Base-by-base conservation (phyloP, 2,797 vertebrate genomes). In the Emys orbicularis region DNA sequence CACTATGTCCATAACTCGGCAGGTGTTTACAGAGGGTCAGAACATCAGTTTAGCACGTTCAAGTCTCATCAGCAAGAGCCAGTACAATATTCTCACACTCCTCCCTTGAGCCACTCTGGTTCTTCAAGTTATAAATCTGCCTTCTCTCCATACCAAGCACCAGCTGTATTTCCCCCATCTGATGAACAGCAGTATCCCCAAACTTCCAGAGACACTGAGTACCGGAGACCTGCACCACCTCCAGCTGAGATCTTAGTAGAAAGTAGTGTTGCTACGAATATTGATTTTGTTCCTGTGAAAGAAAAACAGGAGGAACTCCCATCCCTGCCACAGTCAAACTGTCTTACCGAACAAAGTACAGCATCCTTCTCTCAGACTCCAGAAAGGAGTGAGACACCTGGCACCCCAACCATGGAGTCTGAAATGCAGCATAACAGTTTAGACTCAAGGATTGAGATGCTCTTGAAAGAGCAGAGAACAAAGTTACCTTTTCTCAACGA, bases 371-470 rank as follows among this genome's bases (percentile, higher is more conserved):
- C 97, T 91, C 99, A 99, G 96, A 99, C 99, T 1, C 99, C 99
- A 0, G 99, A 99, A 93, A 98, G 97, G 91, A 99, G 99, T 0
- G 99, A 99, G 81, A 99, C 99, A 8, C 99, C 99, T 0, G 99
- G 98, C 91, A 99, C 99, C 1, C 99, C 99, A 1, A 98, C 99
- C 0, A 98, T 98, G 92, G 99, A 99, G 92, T 97, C 98, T 0
- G 99, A 99, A 98, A 99, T 99, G 94, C 99, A 99, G 72, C 98
- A 98, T 12, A 98, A 98, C 97, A 99, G 99, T 98, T 98, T 99
- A 97, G 99, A 99, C 97, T 99, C 99, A 0, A 99, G 99, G 94
- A 99, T 99, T 53, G 99, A 99, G 98, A 99, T 99, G 99, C 98
- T 99, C 94, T 98, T 99, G 93, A 99, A 99, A 98, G 99, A 99